Evolutionary conservation across 2,797 vertebrate species (phyloP).

Genomic region (Falco columbarius): DNA sequence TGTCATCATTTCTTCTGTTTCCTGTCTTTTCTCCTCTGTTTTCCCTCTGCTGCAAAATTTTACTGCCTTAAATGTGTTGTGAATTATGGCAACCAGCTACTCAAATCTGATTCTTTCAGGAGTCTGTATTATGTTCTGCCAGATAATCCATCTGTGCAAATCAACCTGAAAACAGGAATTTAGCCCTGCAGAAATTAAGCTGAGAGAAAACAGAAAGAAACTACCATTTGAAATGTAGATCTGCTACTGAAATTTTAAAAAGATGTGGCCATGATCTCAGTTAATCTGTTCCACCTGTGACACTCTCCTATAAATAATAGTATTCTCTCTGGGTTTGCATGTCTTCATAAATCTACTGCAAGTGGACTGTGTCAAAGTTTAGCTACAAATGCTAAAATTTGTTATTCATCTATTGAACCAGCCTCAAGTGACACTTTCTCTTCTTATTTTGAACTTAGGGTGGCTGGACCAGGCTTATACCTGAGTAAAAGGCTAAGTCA

Average conservation of each 20-base stretch:
- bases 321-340: neutral
- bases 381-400: neutral
- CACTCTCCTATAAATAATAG: neutral
- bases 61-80: neutral
- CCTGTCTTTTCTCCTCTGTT: neutral
- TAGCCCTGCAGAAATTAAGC: conserved; percentile 4
- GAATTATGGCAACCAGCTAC: conserved; percentile 6
- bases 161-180: neutral
- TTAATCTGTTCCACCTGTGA: neutral
- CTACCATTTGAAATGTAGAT: neutral
- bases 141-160: neutral
- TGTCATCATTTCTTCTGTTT: neutral
- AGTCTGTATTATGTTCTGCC: neutral
- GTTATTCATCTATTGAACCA: neutral
- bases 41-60: neutral
- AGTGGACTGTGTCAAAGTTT: neutral
- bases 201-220: conserved; percentile 10
- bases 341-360: neutral
- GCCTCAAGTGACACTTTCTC: neutral
- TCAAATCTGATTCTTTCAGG: conserved; percentile 37
- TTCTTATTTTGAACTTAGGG: neutral
- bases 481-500: neutral
- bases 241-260: conserved; percentile 31
- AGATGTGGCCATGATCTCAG: neutral
- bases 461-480: neutral